These are phyloP conservation scores for Gulo gulo DNA, from an alignment of 2,113 vertebrate species.

Conservation along the genomic window DNA sequence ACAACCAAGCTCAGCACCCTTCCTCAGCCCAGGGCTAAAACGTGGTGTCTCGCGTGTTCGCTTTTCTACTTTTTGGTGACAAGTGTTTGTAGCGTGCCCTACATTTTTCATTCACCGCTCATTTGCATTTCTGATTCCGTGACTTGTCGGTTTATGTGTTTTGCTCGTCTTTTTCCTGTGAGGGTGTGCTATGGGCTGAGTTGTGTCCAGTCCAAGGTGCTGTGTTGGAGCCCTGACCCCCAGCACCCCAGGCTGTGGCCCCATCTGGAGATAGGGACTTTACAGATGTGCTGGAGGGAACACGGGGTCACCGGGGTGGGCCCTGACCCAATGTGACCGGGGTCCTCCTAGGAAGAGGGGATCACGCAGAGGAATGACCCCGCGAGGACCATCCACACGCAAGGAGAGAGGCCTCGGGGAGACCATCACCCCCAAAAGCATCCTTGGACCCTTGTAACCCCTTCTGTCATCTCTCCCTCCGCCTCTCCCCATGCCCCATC, in stretches of 20 bases:
- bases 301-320: fast-evolving
- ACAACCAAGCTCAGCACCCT: fast-evolving
- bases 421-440: fast-evolving
- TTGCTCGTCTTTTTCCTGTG: neutral
- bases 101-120: fast-evolving
- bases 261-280: neutral
- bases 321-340: fast-evolving
- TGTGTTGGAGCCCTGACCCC: neutral
- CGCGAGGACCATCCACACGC: neutral
- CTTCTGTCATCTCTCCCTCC: neutral
- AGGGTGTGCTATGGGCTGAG: neutral
- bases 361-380: fast-evolving
- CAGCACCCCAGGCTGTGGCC: neutral
- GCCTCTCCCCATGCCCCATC: neutral
- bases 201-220: fast-evolving
- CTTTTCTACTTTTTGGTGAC: fast-evolving
- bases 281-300: no score
- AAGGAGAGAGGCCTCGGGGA: neutral
- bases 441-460: fast-evolving
- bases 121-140: neutral
- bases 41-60: fast-evolving
- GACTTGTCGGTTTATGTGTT: neutral
- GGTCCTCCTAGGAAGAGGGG: no score
- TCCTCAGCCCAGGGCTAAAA: fast-evolving
- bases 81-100: neutral